Evolutionary conservation across 2,113 vertebrate species (phyloP).

Genomic region (Epinephelus cyanopodus): DNA sequence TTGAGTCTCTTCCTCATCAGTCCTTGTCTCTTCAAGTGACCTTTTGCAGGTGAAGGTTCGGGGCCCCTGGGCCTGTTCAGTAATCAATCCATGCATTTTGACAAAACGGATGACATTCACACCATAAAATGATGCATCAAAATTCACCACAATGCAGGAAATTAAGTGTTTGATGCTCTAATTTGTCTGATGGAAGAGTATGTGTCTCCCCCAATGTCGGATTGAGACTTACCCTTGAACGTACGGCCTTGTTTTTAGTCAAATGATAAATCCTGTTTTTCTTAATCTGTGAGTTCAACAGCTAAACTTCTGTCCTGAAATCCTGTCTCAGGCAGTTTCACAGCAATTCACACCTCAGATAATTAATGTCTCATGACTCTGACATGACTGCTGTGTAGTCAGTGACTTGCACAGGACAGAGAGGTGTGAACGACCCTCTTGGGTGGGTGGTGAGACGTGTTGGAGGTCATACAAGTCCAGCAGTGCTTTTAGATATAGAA

Average conservation of each 20-base stretch:
- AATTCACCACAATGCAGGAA: too few relatives aligned
- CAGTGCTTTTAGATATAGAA: neutral
- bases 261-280: neutral
- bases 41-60: too few relatives aligned
- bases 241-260: neutral
- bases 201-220: too few relatives aligned
- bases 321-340: slow-evolving; percentile 6
- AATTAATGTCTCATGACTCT: neutral
- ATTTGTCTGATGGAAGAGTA: too few relatives aligned
- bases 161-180: too few relatives aligned
- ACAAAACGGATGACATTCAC: too few relatives aligned
- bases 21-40: too few relatives aligned
- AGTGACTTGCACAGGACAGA: neutral
- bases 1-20: too few relatives aligned
- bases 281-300: neutral
- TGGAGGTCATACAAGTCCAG: neutral
- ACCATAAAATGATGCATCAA: too few relatives aligned
- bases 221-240: too few relatives aligned
- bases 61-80: too few relatives aligned
- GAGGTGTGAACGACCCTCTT: neutral
- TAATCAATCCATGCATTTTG: too few relatives aligned
- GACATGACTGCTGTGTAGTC: neutral
- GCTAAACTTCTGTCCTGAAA: neutral
- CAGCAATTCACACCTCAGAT: neutral
- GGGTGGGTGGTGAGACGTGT: neutral